Base-by-base conservation (phyloP, 2,113 vertebrate species). In the Vidua macroura region DNA sequence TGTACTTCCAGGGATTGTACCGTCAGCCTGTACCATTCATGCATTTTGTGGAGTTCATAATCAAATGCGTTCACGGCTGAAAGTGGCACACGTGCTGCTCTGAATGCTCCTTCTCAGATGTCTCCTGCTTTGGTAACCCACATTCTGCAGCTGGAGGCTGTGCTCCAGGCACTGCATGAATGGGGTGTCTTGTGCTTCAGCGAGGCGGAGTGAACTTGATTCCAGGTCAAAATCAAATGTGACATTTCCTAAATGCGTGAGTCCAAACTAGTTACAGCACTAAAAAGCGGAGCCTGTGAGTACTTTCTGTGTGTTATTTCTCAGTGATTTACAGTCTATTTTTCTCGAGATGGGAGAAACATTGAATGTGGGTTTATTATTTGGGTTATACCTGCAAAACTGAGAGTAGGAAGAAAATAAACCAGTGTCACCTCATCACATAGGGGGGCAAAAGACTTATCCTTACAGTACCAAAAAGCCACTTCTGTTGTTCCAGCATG, bases 61-160 rank as follows among this genome's bases (percentile, higher is more conserved):
- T 80, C 11, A 1, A 24, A 68, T 21, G 80, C 2, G 13, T 90
- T 96, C 7, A 27, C 0, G n/a, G 80, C 94, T 96, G 88, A n/a
- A 86, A 93, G 93, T 39, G 53, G 56, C 27, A 56, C 95, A 93
- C 51, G 62, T 96, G 93, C 95, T 96, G 79, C 70, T 93, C 86
- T 96, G 95, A 96, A 96, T 96, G 94, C 86, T 92, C 62, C 73
- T 92, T 94, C 93, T 96, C 95, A 96, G 88, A 92, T 93, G 80
- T 82, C 94, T 90, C 88, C 69, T 94, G 90, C 92, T 88, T 59
- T 94, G 90, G 83, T 92, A 95, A 88, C 94, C 93, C 94, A 95
- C 76, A 78, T 96, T 95, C 90, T 78, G 93, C 96, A 97, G 95
- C 87, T 94, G 90, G 94, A 88, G 90, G 88, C 90, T 88, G 83